These are phyloP conservation scores for Pomacea canaliculata DNA, from an alignment of 2,888 invertebrate genomes.

Conservation along the genomic window DNA sequence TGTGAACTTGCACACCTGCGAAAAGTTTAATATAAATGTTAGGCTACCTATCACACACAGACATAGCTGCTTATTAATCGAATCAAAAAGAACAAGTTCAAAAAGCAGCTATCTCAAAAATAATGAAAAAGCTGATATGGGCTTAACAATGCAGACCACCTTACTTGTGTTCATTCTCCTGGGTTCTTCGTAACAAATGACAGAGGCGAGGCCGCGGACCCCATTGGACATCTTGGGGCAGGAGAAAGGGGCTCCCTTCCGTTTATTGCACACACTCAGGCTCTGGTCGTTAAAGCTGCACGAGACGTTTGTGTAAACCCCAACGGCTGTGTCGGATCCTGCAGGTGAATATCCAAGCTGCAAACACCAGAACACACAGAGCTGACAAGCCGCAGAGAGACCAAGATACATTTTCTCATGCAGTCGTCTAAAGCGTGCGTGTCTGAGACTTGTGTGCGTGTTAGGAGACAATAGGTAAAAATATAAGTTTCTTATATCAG, in stretches of 20 bases:
- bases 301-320: conserved; percentile 25
- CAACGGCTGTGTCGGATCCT: conserved; percentile 9
- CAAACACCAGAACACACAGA: no score
- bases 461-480: no score
- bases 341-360: conserved; percentile 20
- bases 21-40: background rate
- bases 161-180: conserved; percentile 44
- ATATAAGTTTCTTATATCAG: no score
- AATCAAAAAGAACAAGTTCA: no score
- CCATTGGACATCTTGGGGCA: background rate
- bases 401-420: no score
- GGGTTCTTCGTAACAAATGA: conserved; percentile 48
- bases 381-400: no score
- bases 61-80: no score
- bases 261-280: conserved; percentile 27
- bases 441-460: no score
- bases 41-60: no score
- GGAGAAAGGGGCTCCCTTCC: background rate
- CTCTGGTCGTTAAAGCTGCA: conserved; percentile 28
- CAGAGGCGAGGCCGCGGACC: conserved; percentile 28
- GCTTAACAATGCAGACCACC: background rate
- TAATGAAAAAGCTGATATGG: no score
- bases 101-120: no score
- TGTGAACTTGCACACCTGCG: background rate
- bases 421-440: no score